Percentiles rank a stretch among this genome's conserved stretches.
These are phyloP conservation scores for Albula goreensis DNA, from an alignment of 2,113 vertebrate species.

Conservation along the genomic window DNA sequence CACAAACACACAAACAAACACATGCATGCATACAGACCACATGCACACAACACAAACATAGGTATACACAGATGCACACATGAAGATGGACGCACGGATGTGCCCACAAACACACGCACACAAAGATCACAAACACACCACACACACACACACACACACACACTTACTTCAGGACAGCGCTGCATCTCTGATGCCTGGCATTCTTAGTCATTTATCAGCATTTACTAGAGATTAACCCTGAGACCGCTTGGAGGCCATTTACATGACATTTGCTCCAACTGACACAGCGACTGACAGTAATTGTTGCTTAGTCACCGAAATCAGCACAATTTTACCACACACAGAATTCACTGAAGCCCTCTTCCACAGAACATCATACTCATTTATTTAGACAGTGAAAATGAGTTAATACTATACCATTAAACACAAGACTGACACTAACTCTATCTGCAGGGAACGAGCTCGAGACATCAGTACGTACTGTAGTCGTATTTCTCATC, in stretches of 20 bases:
- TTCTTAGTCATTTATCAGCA: not conserved
- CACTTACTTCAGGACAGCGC: not conserved
- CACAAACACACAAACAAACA: not conserved
- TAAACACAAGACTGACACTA: not conserved
- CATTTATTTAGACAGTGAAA: not conserved
- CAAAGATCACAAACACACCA: not conserved
- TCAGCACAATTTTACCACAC: not conserved
- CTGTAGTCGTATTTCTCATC: constrained; percentile 81
- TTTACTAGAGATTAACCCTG: not conserved
- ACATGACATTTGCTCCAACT: not conserved
- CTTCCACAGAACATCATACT: too few relatives aligned
- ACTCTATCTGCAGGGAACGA: not conserved
- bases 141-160: not conserved
- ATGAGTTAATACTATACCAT: not conserved
- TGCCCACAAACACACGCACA: not conserved
- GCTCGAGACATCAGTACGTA: constrained; percentile 60
- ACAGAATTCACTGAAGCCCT: not conserved
- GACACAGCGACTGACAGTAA: not conserved
- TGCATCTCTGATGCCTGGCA: not conserved
- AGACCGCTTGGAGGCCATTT: not conserved
- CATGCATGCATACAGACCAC: not conserved
- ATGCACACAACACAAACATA: too few relatives aligned
- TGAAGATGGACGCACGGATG: not conserved
- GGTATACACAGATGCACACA: not conserved
- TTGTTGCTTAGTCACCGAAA: not conserved